Base-by-base conservation (phyloP, 2,888 invertebrate species). In the Sturmia bella region DNA sequence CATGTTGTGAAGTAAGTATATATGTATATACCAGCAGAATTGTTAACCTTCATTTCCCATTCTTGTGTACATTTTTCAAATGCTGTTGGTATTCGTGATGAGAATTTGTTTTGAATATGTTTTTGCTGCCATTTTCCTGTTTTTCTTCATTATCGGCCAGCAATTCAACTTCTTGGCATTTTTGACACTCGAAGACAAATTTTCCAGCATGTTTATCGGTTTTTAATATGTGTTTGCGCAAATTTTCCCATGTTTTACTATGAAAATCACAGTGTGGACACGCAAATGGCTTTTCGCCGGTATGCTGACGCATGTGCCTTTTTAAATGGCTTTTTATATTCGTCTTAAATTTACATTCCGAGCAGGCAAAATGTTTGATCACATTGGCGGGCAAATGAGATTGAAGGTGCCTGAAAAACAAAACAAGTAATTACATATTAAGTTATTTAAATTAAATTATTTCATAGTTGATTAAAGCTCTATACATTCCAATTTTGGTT, bases 211-310 rank as follows among this genome's bases (percentile, higher is more conserved):
- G 98, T 66, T 95, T 94, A 72, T 93, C 94, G 11, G 96, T 96
- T 41, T 94, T 94, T 0, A 96, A 91, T 1, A 97, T 94, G 91
- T 98, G 98, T 87, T 97, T 97, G 4, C 97, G 93, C 12, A 98
- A 93, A 89, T 97, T 98, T 89, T 97, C 97, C 95, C 96, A 90
- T 19, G 91, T 95, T 84, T 95, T 96, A 89, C 96, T 96, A 5
- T 93, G 94, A 86, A 95, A 95, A 27, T 92, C 87, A 89, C 98
- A 98, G 89, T 97, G 94, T 0, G 96, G 96, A 90, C 98, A 98
- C 68, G 92, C 92, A 91, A 95, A 97, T 0, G 98, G 97, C 89
- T 96, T 97, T 39, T 94, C 92, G 1, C 96, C 96, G 4, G 94
- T 94, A 89, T 98, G 97, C 24, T 95, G 93, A 4, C 95, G 92